Evolutionary conservation across 2,113 vertebrate genomes (phyloP).

Genomic region (Brienomyrus brachyistius): DNA sequence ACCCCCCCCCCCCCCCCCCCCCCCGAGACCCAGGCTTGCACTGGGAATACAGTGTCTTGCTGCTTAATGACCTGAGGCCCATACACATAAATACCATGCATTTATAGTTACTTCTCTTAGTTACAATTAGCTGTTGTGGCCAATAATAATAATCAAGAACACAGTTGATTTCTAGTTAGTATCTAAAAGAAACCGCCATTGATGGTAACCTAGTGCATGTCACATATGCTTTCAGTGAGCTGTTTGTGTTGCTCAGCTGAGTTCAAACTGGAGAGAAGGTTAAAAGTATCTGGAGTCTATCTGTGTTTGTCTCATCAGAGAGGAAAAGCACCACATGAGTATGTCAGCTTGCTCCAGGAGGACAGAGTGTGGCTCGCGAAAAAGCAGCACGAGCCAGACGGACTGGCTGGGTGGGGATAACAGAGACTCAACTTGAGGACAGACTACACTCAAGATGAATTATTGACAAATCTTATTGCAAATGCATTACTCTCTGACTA

Average conservation of each 20-base stretch:
- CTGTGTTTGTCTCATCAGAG: neutral
- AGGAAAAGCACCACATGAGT: neutral
- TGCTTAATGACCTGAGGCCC: neutral
- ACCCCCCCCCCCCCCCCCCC: too few relatives aligned
- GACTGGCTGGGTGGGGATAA: neutral
- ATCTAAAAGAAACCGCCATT: neutral
- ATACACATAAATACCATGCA: neutral
- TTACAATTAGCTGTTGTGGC: neutral
- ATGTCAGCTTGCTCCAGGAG: neutral
- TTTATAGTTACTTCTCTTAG: neutral
- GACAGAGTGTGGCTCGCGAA: neutral
- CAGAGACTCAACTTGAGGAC: constrained; percentile 15
- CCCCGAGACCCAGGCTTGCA: neutral
- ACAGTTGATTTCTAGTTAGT: neutral
- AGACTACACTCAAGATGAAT: constrained; percentile 30
- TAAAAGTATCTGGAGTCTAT: neutral
- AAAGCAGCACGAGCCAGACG: neutral
- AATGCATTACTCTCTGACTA: constrained; percentile 26
- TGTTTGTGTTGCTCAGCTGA: neutral
- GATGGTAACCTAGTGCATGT: neutral
- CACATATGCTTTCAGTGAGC: neutral
- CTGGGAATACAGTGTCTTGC: neutral
- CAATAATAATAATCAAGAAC: neutral
- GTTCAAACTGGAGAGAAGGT: neutral
- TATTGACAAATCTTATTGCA: constrained; percentile 29